Percentiles rank a stretch among this genome's conserved stretches.
Conservation (phyloP, 2,888 invertebrate genomes). For the Spisula solida region DNA sequence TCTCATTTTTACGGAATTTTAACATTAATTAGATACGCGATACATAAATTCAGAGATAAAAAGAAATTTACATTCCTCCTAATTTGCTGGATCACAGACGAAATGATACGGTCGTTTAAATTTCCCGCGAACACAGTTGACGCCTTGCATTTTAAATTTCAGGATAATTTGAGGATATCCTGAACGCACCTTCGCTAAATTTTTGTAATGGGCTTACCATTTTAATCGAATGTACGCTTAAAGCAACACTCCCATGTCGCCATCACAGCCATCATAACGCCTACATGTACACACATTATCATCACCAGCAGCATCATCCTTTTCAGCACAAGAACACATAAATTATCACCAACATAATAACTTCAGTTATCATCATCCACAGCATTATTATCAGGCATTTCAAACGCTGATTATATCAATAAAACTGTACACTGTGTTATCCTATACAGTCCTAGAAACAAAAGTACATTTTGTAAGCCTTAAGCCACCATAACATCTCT, state of each 20-base stretch:
- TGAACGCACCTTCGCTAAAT: neutral
- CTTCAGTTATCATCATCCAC: no score
- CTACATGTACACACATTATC: neutral
- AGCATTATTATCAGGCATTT: no score
- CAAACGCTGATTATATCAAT: no score
- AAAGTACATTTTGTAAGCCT: no score
- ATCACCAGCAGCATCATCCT: neutral
- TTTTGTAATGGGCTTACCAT: no score
- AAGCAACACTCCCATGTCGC: neutral
- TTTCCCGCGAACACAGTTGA: neutral
- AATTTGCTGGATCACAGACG: slow-evolving; percentile 62
- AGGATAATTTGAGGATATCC: neutral
- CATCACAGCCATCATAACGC: neutral
- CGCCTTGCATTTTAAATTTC: slow-evolving; percentile 21
- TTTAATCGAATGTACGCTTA: no score
- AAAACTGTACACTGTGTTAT: no score
- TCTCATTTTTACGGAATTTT: slow-evolving; percentile 53
- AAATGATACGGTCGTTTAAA: slow-evolving; percentile 21
- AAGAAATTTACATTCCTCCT: slow-evolving; percentile 53
- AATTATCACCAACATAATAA: neutral
- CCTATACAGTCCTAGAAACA: no score
- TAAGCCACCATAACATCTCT: no score
- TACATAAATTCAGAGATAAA: slow-evolving; percentile 66
- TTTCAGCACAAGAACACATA: neutral
- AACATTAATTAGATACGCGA: slow-evolving; percentile 48